Base-by-base conservation (phyloP, 2,888 invertebrate genomes). In the Branchipolynoe longqiensis region DNA sequence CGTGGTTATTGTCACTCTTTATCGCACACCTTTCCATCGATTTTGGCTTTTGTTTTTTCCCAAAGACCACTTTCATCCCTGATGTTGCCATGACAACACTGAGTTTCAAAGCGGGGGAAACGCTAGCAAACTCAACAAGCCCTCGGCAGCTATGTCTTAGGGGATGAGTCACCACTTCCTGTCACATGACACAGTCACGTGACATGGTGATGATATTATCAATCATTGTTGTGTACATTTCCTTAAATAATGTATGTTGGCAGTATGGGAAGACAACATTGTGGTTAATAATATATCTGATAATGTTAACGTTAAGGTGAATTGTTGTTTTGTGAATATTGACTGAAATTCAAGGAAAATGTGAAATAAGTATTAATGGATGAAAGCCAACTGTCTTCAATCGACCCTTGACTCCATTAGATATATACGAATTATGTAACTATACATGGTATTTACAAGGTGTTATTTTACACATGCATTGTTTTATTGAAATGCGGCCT, bases 91-190 rank as follows among this genome's bases (percentile, higher is more conserved):
- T 12, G 48, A 48, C 48, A 48, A 18, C 8, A 48, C 22, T 64
- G 64, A 64, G 64, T 64, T 64, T 33, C 6, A 64, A 64, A 33
- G 31, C 28, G 6, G 25, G 22, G 28, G 33, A 64, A 64, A 64
- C 4, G 64, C 64, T 64, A 33, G 64, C 33, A 64, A 64, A 64
- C 64, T 64, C 64, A 64, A 28, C 64, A 64, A 74, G 74, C 74
- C 74, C 74, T 74, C 74, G 74, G 74, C 74, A 74, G 74, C 74
- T 74, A 74, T 40, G 41, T 38, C 41, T 74, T 48, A 40, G 41
- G 74, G 3, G 64, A n/a, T 64, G 64, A 31, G 31, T 31, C 28
- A 33, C 33, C 64, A 31, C 64, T 31, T 64, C 33, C 33, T 64
- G 64, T 64, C 33, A 31, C 8, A 22, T 31, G 64, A 33, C 64